Percentiles rank a stretch among this genome's conserved stretches.
Evolutionary conservation across 2,888 invertebrate species (phyloP).

Genomic region (Drosophila silvestris): DNA sequence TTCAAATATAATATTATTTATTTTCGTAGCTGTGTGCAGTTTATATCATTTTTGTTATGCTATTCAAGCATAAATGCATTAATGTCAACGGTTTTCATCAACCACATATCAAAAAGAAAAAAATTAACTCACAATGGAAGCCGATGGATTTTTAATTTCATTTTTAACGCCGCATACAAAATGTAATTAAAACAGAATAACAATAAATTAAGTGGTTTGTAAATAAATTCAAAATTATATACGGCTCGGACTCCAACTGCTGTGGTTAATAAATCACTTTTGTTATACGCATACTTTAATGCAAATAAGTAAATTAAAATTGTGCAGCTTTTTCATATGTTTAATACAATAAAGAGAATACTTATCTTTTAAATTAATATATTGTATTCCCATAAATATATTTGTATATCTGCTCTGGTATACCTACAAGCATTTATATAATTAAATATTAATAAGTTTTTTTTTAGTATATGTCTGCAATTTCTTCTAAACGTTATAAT

Average conservation of each 20-base stretch:
- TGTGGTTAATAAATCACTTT: constrained; percentile 35
- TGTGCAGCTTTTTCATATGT: constrained; percentile 36
- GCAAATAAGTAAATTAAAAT: constrained; percentile 53
- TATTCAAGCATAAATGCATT: constrained; percentile 76
- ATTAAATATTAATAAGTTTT: neutral
- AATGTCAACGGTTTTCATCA: constrained; percentile 51
- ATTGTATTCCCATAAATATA: neutral
- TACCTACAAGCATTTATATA: neutral
- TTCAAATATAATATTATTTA: neutral
- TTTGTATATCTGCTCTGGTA: neutral
- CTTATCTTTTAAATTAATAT: constrained; percentile 6
- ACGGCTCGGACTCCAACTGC: constrained; percentile 37
- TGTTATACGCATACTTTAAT: constrained; percentile 12
- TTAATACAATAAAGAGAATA: constrained; percentile 4
- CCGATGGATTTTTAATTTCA: constrained; percentile 72
- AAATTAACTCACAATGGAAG: constrained; percentile 37
- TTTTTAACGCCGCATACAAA: constrained; percentile 67
- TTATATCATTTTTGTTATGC: constrained; percentile 75
- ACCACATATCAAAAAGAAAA: constrained; percentile 28
- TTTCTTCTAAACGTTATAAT: neutral
- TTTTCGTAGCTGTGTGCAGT: constrained; percentile 19
- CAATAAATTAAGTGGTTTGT: constrained; percentile 83
- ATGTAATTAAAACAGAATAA: constrained; percentile 81
- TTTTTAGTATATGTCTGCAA: neutral
- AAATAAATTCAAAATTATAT: constrained; percentile 76